These are phyloP conservation scores for Eupithecia subfuscata DNA, from an alignment of 2,888 invertebrate genomes.

Conservation along the genomic window DNA sequence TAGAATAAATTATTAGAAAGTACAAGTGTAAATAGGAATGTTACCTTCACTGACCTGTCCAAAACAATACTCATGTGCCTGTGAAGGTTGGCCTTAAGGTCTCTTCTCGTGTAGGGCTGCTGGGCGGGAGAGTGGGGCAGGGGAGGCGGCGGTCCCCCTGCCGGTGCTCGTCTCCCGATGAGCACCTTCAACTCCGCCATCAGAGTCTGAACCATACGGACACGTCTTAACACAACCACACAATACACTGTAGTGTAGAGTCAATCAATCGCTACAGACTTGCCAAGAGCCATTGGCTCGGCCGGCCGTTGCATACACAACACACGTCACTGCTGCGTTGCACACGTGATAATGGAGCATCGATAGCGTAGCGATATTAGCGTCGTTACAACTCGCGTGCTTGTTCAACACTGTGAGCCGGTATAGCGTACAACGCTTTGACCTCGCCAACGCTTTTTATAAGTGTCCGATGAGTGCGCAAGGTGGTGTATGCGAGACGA, in stretches of 20 bases:
- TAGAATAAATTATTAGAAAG: constrained; percentile 9
- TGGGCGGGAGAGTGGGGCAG: constrained; percentile 59
- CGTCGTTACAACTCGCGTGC: constrained; percentile 78
- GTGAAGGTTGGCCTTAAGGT: constrained; percentile 81
- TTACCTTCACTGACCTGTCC: constrained; percentile 74
- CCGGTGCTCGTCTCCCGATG: constrained; percentile 79
- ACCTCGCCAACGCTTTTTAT: constrained; percentile 82
- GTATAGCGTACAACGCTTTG: constrained; percentile 63
- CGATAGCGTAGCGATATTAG: constrained; percentile 66
- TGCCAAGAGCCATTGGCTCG: constrained; percentile 81
- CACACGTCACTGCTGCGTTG: constrained; percentile 73
- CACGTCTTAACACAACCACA: constrained; percentile 72
- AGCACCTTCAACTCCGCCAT: constrained; percentile 83
- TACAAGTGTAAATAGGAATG: constrained; percentile 23
- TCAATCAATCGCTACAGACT: constrained; percentile 66
- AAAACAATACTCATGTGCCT: constrained; percentile 82
- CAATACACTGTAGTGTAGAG: constrained; percentile 72
- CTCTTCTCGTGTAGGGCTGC: constrained; percentile 75
- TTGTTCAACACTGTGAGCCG: constrained; percentile 74
- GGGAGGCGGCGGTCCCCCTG: constrained; percentile 62
- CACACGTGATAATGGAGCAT: constrained; percentile 78
- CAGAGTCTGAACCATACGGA: constrained; percentile 81
- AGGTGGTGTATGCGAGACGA: constrained; percentile 72
- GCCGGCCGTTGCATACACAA: constrained; percentile 70
- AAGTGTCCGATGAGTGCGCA: constrained; percentile 79